phyloP scores from a whole-genome alignment of 2,797 vertebrate genomes.

The Tadarida brasiliensis region DNA sequence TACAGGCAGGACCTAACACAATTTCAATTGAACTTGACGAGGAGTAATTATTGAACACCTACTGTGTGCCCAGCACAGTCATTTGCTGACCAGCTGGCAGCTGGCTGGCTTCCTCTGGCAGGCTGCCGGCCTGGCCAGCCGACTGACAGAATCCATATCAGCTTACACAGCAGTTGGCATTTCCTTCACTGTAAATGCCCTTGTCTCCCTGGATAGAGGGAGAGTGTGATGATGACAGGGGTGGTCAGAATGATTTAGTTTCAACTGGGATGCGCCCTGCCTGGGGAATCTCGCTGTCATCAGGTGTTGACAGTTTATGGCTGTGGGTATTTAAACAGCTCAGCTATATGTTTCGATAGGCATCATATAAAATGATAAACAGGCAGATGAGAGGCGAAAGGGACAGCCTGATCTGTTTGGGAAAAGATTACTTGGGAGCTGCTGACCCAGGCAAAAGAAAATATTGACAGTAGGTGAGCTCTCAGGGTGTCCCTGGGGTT shows the following conservation, averaged over 20 bases:
- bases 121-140: neutral
- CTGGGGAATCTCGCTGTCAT: conserved; percentile 54
- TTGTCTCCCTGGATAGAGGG: conserved; percentile 35
- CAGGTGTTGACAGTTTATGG: conserved; percentile 43
- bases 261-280: neutral
- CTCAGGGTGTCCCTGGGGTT: neutral
- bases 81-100: neutral
- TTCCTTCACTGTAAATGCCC: conserved; percentile 40
- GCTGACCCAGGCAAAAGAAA: conserved; percentile 21
- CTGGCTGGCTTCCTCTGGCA: neutral
- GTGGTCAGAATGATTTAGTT: conserved; percentile 55
- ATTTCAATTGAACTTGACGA: neutral
- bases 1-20: neutral
- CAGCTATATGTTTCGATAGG: conserved; percentile 24
- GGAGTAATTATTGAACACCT: neutral
- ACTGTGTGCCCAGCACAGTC: conserved; percentile 42
- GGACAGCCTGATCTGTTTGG: neutral
- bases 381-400: conserved; percentile 36
- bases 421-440: conserved; percentile 42
- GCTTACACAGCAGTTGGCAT: conserved; percentile 25
- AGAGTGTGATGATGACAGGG: neutral
- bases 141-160: neutral
- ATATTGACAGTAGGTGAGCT: neutral
- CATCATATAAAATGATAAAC: conserved; percentile 66
- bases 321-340: conserved; percentile 59